Conservation (phyloP, 2,888 invertebrate species). For the Trissolcus japonicus region DNA sequence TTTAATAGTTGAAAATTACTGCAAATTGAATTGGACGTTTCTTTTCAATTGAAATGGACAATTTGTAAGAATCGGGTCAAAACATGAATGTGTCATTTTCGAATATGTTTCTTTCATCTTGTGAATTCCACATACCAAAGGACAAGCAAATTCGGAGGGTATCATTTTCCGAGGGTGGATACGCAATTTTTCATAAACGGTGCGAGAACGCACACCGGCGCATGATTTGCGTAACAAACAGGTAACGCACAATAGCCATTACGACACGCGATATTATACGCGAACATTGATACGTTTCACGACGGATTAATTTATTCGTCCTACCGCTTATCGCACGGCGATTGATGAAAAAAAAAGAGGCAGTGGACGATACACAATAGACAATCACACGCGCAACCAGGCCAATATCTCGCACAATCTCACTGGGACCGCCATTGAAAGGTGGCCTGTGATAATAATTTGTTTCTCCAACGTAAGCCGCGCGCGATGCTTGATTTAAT, state of each 20-base stretch:
- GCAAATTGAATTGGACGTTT: too few species aligned
- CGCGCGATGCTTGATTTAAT: conserved; percentile 53
- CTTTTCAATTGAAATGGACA: too few species aligned
- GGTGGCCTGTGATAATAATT: conserved; percentile 31
- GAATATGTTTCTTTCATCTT: too few species aligned
- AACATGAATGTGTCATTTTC: too few species aligned
- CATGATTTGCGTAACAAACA: conserved; percentile 54
- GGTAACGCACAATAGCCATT: conserved; percentile 56
- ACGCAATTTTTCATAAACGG: not conserved
- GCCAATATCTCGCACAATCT: conserved; percentile 51
- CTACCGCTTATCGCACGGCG: conserved; percentile 55
- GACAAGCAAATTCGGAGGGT: too few species aligned
- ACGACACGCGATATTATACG: conserved; percentile 55
- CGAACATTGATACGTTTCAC: conserved; percentile 55
- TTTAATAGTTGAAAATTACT: too few species aligned
- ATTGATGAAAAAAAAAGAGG: conserved; percentile 42
- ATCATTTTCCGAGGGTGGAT: too few species aligned
- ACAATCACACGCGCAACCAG: conserved; percentile 51
- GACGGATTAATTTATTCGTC: conserved; percentile 59
- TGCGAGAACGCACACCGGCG: conserved; percentile 41
- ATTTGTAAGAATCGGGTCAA: too few species aligned
- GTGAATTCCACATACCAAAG: too few species aligned
- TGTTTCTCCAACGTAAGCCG: conserved; percentile 22
- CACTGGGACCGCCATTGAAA: conserved; percentile 44
- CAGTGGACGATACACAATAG: conserved; percentile 55